Percentiles rank a stretch among this genome's conserved stretches.
phyloP scores from a whole-genome alignment of 2,113 vertebrate species.

The Brachypteracias leptosomus region DNA sequence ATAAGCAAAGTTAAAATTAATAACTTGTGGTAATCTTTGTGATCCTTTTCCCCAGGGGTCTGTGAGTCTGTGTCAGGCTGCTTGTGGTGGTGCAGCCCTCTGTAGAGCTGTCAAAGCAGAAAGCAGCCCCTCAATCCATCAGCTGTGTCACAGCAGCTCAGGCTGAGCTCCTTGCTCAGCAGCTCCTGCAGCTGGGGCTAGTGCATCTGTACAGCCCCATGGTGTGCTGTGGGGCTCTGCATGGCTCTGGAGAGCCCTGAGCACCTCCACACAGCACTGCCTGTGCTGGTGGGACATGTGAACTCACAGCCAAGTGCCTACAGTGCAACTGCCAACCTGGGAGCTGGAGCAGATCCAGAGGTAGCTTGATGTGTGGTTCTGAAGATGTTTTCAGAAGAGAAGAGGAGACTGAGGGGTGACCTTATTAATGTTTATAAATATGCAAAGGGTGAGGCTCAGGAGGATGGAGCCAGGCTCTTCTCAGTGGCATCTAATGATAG shows the following conservation, averaged over 20 bases:
- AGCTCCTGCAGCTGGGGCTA: background rate
- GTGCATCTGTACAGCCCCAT: background rate
- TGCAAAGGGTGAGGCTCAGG: too few relatives aligned
- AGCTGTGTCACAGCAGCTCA: background rate
- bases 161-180: background rate
- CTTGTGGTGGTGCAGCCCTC: background rate
- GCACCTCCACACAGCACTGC: rapidly evolving
- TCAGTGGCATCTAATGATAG: too few relatives aligned
- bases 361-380: background rate
- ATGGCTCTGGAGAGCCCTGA: background rate
- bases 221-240: background rate
- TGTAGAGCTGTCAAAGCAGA: background rate
- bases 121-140: background rate
- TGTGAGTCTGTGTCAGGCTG: background rate
- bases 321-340: background rate
- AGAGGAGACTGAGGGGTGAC: too few relatives aligned
- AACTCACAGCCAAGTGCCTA: background rate
- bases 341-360: background rate
- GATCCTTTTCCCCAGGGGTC: background rate
- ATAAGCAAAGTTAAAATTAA: background rate
- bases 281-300: background rate
- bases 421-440: too few relatives aligned
- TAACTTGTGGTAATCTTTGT: background rate
- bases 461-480: too few relatives aligned
- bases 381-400: background rate